A percentile compares a stretch with the other conserved stretches of the same genome.
Evolutionary conservation across 2,113 vertebrate species (phyloP).

Genomic region (Stomatorhinus ivindoensis): DNA sequence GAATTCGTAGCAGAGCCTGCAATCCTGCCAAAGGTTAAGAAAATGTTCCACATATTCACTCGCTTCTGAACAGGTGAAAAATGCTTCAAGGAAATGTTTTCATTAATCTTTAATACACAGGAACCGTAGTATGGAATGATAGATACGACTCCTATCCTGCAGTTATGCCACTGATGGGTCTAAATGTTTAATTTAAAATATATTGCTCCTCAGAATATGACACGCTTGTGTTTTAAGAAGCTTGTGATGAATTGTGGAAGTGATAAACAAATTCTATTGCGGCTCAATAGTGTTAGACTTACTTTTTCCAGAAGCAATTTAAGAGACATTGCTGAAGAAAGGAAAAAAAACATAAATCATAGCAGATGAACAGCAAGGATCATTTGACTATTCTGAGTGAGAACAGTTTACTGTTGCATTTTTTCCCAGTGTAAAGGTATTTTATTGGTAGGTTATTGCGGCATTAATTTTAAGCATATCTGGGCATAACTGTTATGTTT

Average conservation of each 20-base stretch:
- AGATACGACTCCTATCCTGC: neutral
- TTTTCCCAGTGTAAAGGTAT: neutral
- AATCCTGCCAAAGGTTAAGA: neutral
- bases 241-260: slow-evolving; percentile 8
- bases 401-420: slow-evolving; percentile 10
- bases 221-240: slow-evolving; percentile 1
- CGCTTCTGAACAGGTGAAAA: slow-evolving; percentile 12
- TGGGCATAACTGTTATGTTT: slow-evolving; percentile 3
- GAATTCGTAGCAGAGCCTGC: neutral
- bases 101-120: slow-evolving; percentile 8
- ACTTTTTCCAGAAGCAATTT: slow-evolving; percentile 12
- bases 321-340: slow-evolving; percentile 1
- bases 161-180: neutral
- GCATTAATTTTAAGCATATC: slow-evolving; percentile 12
- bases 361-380: neutral
- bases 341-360: slow-evolving; percentile 15
- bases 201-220: slow-evolving; percentile 10
- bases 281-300: neutral
- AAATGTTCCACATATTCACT: slow-evolving; percentile 2
- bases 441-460: neutral
- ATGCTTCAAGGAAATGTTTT: neutral
- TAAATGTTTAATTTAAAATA: slow-evolving; percentile 15
- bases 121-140: neutral
- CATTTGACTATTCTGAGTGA: slow-evolving; percentile 2
- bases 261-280: slow-evolving; percentile 1